phyloP scores from a whole-genome alignment of 1,140 invertebrate genomes.

The Fragariocoptes setiger region DNA sequence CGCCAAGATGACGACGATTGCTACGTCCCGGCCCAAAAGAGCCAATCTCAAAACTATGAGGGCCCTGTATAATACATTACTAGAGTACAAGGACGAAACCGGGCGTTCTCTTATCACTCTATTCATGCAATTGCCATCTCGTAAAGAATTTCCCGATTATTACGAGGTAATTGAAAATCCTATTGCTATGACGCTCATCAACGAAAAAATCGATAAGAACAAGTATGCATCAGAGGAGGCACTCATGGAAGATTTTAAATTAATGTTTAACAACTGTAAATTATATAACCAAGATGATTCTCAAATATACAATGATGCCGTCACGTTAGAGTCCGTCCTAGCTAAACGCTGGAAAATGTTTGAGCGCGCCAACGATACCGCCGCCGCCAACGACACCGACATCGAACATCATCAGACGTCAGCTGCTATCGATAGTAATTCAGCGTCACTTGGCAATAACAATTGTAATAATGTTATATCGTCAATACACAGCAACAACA shows the following conservation, averaged over 20 bases:
- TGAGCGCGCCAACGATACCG: constrained; percentile 34
- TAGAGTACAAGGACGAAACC: constrained; percentile 31
- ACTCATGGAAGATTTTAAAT: constrained; percentile 32
- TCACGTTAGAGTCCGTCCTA: constrained; percentile 46
- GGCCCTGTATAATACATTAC: constrained; percentile 19
- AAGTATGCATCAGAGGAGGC: constrained; percentile 28
- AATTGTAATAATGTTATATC: no score
- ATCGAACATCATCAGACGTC: constrained; percentile 10
- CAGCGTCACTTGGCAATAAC: no score
- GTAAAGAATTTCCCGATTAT: constrained; percentile 78
- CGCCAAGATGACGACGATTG: no score
- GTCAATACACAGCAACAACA: not conserved
- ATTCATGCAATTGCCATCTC: constrained; percentile 86
- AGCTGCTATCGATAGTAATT: not conserved
- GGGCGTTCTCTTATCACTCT: constrained; percentile 52
- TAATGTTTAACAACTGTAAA: constrained; percentile 83
- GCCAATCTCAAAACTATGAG: no score
- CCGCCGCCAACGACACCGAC: constrained; percentile 18
- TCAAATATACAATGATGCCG: constrained; percentile 72
- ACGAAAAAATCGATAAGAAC: constrained; percentile 45
- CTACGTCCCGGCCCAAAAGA: no score
- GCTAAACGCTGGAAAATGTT: no score
- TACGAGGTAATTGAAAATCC: constrained; percentile 73
- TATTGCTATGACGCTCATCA: constrained; percentile 77
- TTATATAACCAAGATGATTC: constrained; percentile 86